Evolutionary conservation across 2,888 invertebrate genomes (phyloP).

Genomic region (Paralinhomoeus sp.): DNA sequence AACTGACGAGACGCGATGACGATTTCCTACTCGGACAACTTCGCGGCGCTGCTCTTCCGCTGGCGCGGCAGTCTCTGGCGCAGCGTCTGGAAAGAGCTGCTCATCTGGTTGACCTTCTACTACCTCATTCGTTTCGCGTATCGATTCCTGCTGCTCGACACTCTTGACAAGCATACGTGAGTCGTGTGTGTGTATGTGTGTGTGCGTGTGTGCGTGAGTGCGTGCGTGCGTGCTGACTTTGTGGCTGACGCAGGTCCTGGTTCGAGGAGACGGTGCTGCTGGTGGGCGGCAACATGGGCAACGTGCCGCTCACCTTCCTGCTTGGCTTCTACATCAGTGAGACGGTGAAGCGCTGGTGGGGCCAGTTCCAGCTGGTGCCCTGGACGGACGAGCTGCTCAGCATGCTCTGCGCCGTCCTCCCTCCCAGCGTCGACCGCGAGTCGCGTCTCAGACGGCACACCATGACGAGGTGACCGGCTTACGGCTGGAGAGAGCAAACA

Average conservation of each 20-base stretch:
- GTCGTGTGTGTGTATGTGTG: too few relatives aligned
- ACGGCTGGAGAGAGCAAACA: too few relatives aligned
- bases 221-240: too few relatives aligned
- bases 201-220: too few relatives aligned
- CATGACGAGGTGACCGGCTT: too few relatives aligned
- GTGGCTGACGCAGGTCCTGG: too few relatives aligned
- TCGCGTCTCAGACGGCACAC: too few relatives aligned
- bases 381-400: background rate
- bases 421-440: too few relatives aligned
- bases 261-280: background rate
- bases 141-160: background rate
- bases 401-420: too few relatives aligned
- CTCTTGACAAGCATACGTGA: too few relatives aligned
- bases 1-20: too few relatives aligned
- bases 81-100: background rate
- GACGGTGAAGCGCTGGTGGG: background rate
- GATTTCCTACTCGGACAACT: background rate
- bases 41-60: background rate
- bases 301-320: background rate
- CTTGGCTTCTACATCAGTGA: constrained; percentile 4
- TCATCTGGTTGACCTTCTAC: background rate
- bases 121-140: background rate
- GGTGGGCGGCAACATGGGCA: background rate
- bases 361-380: background rate
- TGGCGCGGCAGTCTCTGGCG: background rate